Evolutionary conservation across 2,113 vertebrate species (phyloP).

Genomic region (Macquaria ambigua): DNA sequence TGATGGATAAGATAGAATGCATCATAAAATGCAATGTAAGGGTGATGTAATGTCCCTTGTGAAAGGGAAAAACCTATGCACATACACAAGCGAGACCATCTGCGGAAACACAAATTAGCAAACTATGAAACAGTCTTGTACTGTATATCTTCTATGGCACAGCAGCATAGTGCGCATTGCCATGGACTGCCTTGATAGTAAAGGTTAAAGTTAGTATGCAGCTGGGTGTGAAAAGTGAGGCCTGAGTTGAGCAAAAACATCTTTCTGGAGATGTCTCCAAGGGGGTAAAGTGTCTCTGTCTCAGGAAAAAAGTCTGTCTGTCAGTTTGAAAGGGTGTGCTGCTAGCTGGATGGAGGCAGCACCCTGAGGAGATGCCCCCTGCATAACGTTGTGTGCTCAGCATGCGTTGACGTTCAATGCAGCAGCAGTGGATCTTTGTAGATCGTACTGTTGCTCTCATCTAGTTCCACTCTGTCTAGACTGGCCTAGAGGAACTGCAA

Average conservation of each 20-base stretch:
- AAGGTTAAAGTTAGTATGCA: conserved; percentile 52
- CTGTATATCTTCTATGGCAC: background rate
- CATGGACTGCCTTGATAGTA: background rate
- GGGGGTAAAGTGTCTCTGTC: conserved; percentile 43
- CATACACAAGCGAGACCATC: conserved; percentile 4
- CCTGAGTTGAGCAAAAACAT: conserved; percentile 26
- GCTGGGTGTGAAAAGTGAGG: conserved; percentile 34
- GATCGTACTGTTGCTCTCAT: conserved; percentile 5
- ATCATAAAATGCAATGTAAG: conserved; percentile 54
- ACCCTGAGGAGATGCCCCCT: conserved; percentile 58
- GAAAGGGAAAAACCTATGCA: background rate
- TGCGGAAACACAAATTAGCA: conserved; percentile 18
- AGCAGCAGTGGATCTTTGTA: conserved; percentile 13
- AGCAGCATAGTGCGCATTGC: background rate
- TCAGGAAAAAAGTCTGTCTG: conserved; percentile 60
- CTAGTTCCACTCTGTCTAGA: conserved; percentile 12
- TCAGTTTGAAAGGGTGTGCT: conserved; percentile 66
- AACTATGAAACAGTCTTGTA: conserved; percentile 6
- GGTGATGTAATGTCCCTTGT: conserved; percentile 21
- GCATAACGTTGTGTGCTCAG: conserved; percentile 49
- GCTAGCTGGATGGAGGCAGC: conserved; percentile 52
- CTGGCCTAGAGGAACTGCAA: conserved; percentile 20
- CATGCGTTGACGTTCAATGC: conserved; percentile 22
- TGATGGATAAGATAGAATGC: conserved; percentile 50
- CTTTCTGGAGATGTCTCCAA: conserved; percentile 31